Conservation (phyloP, 2,113 vertebrate species). For the Myotis lucifugus region DNA sequence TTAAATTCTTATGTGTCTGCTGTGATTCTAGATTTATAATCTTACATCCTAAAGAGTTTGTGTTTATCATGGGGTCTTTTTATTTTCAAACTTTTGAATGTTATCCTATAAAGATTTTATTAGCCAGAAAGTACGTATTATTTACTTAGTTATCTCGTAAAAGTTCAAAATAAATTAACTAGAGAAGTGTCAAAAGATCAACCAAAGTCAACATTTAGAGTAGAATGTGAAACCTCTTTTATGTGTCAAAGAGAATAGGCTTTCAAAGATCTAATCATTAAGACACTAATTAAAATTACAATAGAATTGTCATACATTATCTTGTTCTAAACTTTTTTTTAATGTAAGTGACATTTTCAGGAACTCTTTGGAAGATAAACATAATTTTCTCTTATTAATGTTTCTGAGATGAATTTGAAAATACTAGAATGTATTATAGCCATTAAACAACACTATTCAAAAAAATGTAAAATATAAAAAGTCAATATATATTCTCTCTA, state of each 20-base stretch:
- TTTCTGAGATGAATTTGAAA: conserved; percentile 36
- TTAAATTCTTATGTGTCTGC: background rate
- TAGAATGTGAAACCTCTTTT: background rate
- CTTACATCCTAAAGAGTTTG: background rate
- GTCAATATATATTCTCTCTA: background rate
- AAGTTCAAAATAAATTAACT: background rate
- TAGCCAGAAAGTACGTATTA: background rate
- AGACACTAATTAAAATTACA: conserved; percentile 6
- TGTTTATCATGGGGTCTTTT: background rate
- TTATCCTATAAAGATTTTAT: background rate
- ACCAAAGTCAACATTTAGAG: background rate
- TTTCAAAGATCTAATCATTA: background rate
- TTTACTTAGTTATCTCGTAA: background rate
- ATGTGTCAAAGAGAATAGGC: background rate
- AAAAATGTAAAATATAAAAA: background rate
- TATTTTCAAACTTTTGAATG: background rate
- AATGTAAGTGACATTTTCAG: background rate
- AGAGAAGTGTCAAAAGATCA: conserved; percentile 19
- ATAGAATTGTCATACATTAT: background rate
- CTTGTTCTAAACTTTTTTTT: background rate
- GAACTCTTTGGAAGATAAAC: background rate
- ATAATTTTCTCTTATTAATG: background rate
- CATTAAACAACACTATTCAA: background rate
- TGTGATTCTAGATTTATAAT: conserved; percentile 5
- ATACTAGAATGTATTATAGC: background rate